Evolutionary conservation across 1,140 invertebrate genomes (phyloP).

Genomic region (Alviniconcha marisindica): DNA sequence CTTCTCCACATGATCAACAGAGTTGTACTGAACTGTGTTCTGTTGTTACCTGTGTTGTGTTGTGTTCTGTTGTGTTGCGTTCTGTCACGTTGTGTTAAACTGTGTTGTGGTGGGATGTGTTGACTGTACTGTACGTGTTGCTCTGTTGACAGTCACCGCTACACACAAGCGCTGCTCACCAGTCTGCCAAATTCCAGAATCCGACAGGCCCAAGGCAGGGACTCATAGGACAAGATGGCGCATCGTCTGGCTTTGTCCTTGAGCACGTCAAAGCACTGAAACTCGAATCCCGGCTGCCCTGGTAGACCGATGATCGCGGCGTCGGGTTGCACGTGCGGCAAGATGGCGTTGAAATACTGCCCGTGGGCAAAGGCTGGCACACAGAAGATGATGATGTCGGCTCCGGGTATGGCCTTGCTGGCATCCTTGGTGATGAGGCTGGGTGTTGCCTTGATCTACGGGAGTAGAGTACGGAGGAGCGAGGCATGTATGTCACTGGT

Average conservation of each 20-base stretch:
- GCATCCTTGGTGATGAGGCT: constrained; percentile 49
- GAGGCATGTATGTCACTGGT: not conserved
- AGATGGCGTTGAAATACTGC: constrained; percentile 53
- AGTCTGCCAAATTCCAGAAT: constrained; percentile 61
- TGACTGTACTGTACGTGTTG: too few species aligned
- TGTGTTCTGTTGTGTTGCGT: too few species aligned
- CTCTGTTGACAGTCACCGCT: too few species aligned
- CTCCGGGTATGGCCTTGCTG: constrained; percentile 37
- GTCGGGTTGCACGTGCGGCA: constrained; percentile 46
- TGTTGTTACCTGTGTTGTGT: too few species aligned
- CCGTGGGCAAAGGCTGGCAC: constrained; percentile 59
- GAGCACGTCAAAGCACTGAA: constrained; percentile 49
- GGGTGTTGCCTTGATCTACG: constrained; percentile 43
- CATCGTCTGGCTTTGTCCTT: constrained; percentile 37
- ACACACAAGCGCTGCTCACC: not conserved
- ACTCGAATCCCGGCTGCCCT: constrained; percentile 65
- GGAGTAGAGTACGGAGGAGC: not conserved
- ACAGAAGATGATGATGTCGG: constrained; percentile 53
- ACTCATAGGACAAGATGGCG: constrained; percentile 58
- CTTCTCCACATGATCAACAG: too few species aligned
- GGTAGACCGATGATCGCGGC: constrained; percentile 58
- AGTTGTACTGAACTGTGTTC: too few species aligned
- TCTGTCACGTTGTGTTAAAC: too few species aligned
- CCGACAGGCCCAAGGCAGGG: constrained; percentile 60
- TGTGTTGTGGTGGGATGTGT: too few species aligned